Evolutionary conservation across 2,888 invertebrate species (phyloP), one percentile per base, ranked within the genome.

Genomic region (Elegia similella): DNA sequence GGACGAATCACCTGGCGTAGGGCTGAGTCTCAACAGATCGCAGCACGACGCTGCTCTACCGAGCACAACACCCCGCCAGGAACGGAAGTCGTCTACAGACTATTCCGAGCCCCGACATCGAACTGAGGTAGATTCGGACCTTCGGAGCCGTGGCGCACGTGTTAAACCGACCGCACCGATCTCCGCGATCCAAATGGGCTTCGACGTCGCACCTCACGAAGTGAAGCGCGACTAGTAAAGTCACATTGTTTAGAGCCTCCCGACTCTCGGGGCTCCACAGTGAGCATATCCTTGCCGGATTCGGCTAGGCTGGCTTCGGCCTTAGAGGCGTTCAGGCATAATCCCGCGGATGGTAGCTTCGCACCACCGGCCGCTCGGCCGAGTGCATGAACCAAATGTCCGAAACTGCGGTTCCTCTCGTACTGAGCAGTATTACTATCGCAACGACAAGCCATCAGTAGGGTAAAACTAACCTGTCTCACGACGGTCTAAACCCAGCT

Each of bases 401-500:
- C 86, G 92, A 92, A 92, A 89, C 92, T 89, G 88, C 91, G 82
- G 93, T 92, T 93, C 92, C 92, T 92, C 84, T 92, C 84, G 87
- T 84, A 92, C 81, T 92, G 81, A 69, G 68, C 87, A 86, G 88
- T 88, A 91, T 89, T 92, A 88, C 92, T 89, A 88, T 92, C 86
- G 89, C 88, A 88, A 90, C 81, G 86, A 84, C 92, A 32, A 60
- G 76, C 74, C 88, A 90, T 90, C 89, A 90, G 92, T 92, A 92
- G 92, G 92, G 89, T 92, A 92, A 93, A 92, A 92, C 91, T 92
- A 91, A 92, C 92, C 92, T 92, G 91, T 92, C 92, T 92, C 92
- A 92, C 92, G 93, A 93, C 92, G 92, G 92, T 93, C 93, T 93
- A 93, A 93, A 92, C 92, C 92, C 92, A 92, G 92, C 93, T 93